phyloP scores from a whole-genome alignment of 2,888 invertebrate species.

The Blomia tropicalis region DNA sequence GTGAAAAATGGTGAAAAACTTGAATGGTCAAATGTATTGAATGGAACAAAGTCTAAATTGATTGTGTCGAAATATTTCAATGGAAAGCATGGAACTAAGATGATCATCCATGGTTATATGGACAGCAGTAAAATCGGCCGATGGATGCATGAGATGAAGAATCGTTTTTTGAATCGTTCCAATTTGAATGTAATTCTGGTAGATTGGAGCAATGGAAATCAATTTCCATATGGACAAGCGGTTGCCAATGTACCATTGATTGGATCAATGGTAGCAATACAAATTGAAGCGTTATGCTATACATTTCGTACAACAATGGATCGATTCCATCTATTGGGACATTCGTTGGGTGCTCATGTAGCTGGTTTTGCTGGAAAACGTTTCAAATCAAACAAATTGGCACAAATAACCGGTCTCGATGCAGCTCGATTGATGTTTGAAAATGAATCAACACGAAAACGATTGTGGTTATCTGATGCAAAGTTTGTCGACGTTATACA shows the following conservation, averaged over 20 bases:
- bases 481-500: conserved; percentile 35
- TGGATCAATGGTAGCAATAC: conserved; percentile 62
- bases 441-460: conserved; percentile 32
- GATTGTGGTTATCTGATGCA: conserved; percentile 34
- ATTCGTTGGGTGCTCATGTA: conserved; percentile 60
- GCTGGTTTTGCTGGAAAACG: conserved; percentile 71
- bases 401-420: conserved; percentile 32
- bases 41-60: too few relatives aligned
- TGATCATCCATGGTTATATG: not conserved
- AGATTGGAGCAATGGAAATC: conserved; percentile 71
- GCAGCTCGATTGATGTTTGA: conserved; percentile 36
- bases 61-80: too few relatives aligned
- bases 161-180: conserved; percentile 52
- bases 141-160: conserved; percentile 49
- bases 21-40: too few relatives aligned
- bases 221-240: conserved; percentile 76
- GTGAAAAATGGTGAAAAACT: too few relatives aligned
- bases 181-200: conserved; percentile 59
- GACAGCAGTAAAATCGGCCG: not conserved
- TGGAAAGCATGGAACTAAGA: not conserved
- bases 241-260: conserved; percentile 75
- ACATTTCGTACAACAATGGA: conserved; percentile 43
- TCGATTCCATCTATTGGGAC: conserved; percentile 61
- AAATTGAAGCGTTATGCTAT: conserved; percentile 37
- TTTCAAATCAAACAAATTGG: too few relatives aligned